These are phyloP conservation scores for Cantharis nigra DNA, from an alignment of 2,888 invertebrate genomes.

Conservation along the genomic window DNA sequence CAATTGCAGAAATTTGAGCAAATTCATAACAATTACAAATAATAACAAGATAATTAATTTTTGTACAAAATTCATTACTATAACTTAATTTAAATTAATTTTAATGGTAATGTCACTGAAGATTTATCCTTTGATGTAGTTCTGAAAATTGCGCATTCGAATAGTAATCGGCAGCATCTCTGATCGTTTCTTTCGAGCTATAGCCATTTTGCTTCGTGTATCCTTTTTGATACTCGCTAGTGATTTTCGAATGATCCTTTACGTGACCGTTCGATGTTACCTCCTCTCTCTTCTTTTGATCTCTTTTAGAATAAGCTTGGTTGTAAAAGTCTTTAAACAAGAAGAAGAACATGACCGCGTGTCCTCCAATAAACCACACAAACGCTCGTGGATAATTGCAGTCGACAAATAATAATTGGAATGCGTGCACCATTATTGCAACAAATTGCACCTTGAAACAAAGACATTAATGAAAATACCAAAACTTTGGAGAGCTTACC, in stretches of 20 bases:
- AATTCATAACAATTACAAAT: constrained; percentile 24
- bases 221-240: constrained; percentile 38
- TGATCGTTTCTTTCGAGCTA: constrained; percentile 38
- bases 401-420: constrained; percentile 87
- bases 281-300: constrained; percentile 23
- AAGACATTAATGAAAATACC: constrained; percentile 34
- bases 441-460: constrained; percentile 81
- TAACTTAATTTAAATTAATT: constrained; percentile 18
- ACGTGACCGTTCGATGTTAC: constrained; percentile 35
- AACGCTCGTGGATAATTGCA: constrained; percentile 94
- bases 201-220: constrained; percentile 43
- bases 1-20: constrained; percentile 29
- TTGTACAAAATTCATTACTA: constrained; percentile 22
- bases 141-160: constrained; percentile 55
- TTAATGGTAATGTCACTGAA: constrained; percentile 41
- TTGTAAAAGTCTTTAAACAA: constrained; percentile 94
- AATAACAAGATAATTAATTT: constrained; percentile 23
- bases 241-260: constrained; percentile 39
- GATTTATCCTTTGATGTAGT: constrained; percentile 47
- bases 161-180: constrained; percentile 58
- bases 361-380: constrained; percentile 95
- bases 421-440: constrained; percentile 88
- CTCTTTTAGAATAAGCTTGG: constrained; percentile 67
- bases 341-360: constrained; percentile 95
- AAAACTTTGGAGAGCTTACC: constrained; percentile 56